Conservation (phyloP, 2,888 invertebrate species). For the Noctua janthina region DNA sequence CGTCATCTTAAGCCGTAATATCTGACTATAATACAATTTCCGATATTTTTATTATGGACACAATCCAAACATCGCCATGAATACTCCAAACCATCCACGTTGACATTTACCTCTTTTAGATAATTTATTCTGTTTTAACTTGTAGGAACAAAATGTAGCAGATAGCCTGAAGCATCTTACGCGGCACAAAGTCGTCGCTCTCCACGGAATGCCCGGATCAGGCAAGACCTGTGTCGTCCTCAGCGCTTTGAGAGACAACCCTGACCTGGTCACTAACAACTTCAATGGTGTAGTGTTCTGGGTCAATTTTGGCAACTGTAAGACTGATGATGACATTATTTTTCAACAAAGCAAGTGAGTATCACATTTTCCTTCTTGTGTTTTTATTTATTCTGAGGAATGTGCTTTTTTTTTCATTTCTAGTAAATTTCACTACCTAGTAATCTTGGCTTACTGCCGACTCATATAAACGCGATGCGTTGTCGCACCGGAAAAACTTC, state of each 20-base stretch:
- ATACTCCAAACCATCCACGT: not conserved
- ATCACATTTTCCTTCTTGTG: not conserved
- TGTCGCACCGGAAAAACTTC: not conserved
- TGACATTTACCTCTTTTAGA: not conserved
- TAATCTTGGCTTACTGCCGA: slow-evolving; percentile 20
- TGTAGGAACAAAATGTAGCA: slow-evolving; percentile 88
- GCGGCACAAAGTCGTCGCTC: slow-evolving; percentile 90
- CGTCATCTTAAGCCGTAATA: not conserved
- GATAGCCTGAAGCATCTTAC: slow-evolving; percentile 83
- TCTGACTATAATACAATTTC: not conserved
- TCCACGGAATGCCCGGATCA: slow-evolving; percentile 94
- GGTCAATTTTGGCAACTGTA: slow-evolving; percentile 89
- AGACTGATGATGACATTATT: slow-evolving; percentile 86
- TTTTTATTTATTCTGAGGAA: not conserved
- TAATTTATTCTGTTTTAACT: not conserved
- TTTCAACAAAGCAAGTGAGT: slow-evolving; percentile 86
- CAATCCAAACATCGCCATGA: not conserved
- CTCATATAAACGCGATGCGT: not conserved
- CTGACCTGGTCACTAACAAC: slow-evolving; percentile 85
- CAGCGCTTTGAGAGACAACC: slow-evolving; percentile 89
- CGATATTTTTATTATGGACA: not conserved
- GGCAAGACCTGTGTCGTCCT: slow-evolving; percentile 93
- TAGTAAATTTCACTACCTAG: not conserved
- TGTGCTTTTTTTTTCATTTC: not conserved
- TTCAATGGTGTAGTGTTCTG: slow-evolving; percentile 91